Evolutionary conservation across 1,140 invertebrate genomes (phyloP).

Genomic region (Drosophila yakuba): DNA sequence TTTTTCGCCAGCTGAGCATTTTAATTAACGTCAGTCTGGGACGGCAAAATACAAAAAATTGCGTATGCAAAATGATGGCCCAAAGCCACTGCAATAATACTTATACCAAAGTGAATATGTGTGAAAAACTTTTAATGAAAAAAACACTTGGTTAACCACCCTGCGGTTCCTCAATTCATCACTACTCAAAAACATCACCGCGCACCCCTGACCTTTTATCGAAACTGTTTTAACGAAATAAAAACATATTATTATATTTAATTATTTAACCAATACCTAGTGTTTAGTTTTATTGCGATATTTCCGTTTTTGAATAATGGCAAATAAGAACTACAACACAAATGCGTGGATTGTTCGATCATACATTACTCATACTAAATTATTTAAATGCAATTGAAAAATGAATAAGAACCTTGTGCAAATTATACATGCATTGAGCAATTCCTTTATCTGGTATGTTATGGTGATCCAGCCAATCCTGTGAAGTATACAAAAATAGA

Average conservation of each 20-base stretch:
- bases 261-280: not conserved
- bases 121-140: slow-evolving; percentile 62
- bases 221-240: slow-evolving; percentile 7
- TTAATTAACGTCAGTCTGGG: slow-evolving; percentile 53
- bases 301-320: not conserved
- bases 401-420: slow-evolving; percentile 84
- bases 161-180: no score
- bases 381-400: slow-evolving; percentile 58
- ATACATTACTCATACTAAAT: slow-evolving; percentile 24
- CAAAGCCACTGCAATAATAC: slow-evolving; percentile 30
- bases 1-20: slow-evolving; percentile 45
- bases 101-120: slow-evolving; percentile 8
- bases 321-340: slow-evolving; percentile 15
- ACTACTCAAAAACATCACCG: no score
- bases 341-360: slow-evolving; percentile 12
- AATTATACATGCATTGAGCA: slow-evolving; percentile 85
- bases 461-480: slow-evolving; percentile 85
- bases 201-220: no score
- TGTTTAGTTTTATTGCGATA: not conserved
- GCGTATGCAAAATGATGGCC: slow-evolving; percentile 49
- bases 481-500: slow-evolving; percentile 69
- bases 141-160: slow-evolving; percentile 1
- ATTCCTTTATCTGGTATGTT: slow-evolving; percentile 84
- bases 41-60: slow-evolving; percentile 12
- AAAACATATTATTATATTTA: no score